These are phyloP conservation scores for Lithophane socia DNA, from an alignment of 2,888 invertebrate species.

Conservation along the genomic window DNA sequence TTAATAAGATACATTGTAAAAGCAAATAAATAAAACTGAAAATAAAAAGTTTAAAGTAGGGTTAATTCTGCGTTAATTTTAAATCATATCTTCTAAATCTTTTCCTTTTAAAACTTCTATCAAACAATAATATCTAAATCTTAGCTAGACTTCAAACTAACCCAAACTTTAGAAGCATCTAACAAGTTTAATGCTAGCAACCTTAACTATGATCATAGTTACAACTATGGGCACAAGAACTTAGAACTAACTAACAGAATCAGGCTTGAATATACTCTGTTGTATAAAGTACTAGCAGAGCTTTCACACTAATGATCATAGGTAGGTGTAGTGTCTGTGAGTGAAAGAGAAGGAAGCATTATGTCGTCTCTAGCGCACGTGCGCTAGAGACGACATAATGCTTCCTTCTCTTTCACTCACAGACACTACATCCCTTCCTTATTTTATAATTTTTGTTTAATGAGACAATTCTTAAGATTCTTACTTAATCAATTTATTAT, in stretches of 20 bases:
- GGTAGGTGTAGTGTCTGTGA: too few species aligned
- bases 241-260: conserved; percentile 37
- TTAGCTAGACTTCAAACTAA: conserved; percentile 12
- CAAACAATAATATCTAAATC: conserved; percentile 8
- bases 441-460: too few species aligned
- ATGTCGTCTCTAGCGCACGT: too few species aligned
- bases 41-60: too few species aligned
- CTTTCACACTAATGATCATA: background rate
- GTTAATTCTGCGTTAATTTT: background rate
- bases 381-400: too few species aligned
- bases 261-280: background rate
- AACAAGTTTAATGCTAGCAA: conserved; percentile 25
- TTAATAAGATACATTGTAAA: background rate
- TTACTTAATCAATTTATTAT: too few species aligned
- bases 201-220: conserved; percentile 18
- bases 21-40: too few species aligned
- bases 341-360: too few species aligned
- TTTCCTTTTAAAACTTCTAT: background rate
- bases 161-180: conserved; percentile 9
- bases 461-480: too few species aligned
- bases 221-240: conserved; percentile 20
- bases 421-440: too few species aligned
- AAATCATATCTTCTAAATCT: background rate
- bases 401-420: too few species aligned
- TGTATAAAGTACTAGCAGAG: background rate